Percentiles rank a stretch among this genome's conserved stretches.
Evolutionary conservation across 2,113 vertebrate genomes (phyloP).

Genomic region (Oreochromis spilurus): DNA sequence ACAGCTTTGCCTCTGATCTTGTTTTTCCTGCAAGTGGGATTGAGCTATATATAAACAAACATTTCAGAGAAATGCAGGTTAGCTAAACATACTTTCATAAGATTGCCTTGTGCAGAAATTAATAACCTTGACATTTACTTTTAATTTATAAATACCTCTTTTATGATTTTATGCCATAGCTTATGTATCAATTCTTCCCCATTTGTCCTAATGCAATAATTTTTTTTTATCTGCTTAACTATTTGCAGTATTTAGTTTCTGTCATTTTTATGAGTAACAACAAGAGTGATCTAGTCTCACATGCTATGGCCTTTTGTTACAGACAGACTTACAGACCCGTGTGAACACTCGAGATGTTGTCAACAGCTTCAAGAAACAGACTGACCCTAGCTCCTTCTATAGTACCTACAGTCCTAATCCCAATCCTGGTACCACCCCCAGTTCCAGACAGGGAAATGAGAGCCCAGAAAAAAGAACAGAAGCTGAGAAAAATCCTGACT

Average conservation of each 20-base stretch:
- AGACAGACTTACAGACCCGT: conserved; percentile 71
- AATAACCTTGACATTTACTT: not conserved
- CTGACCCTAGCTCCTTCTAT: conserved; percentile 22
- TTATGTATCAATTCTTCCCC: not conserved
- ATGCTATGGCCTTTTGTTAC: not conserved
- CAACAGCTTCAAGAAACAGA: conserved; percentile 65
- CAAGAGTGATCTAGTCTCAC: not conserved
- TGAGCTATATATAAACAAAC: not conserved
- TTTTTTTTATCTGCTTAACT: not conserved
- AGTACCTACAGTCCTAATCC: not conserved
- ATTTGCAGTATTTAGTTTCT: not conserved
- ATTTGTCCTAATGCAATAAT: not conserved
- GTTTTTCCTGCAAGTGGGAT: not conserved
- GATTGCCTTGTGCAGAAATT: not conserved
- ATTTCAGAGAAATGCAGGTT: not conserved
- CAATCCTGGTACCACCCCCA: not conserved
- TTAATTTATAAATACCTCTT: not conserved
- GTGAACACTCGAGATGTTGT: conserved; percentile 67
- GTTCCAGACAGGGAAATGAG: not conserved
- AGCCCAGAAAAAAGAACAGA: not conserved
- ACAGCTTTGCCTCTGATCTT: not conserved
- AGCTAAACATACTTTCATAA: not conserved
- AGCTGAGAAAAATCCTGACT: not conserved
- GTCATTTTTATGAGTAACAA: not conserved
- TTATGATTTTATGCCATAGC: not conserved